These are phyloP conservation scores for Lamprotornis superbus DNA, from an alignment of 2,113 vertebrate genomes.

Conservation along the genomic window DNA sequence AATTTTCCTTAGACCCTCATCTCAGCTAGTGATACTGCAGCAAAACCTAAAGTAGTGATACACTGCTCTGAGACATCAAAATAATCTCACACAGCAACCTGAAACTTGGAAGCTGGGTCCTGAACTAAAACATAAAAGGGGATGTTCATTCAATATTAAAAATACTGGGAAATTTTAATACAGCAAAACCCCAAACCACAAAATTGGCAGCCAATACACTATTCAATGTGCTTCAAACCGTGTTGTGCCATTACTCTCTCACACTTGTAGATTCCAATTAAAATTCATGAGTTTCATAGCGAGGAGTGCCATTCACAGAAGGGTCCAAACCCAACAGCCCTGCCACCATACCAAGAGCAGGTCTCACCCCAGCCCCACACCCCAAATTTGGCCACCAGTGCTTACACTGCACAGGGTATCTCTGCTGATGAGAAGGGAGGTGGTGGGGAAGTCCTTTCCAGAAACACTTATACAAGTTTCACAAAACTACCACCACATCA, in stretches of 20 bases:
- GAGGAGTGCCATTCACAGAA: not conserved
- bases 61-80: not conserved
- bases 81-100: not conserved
- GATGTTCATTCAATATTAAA: not conserved
- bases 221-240: not conserved
- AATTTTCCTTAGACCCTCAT: not conserved
- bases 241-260: not conserved
- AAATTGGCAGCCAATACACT: not conserved
- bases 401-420: fast-evolving
- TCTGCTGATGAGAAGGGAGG: not conserved
- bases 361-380: not conserved
- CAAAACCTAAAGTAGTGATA: not conserved
- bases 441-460: not conserved
- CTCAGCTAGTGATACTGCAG: not conserved
- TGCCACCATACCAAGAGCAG: not conserved
- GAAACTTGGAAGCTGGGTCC: not conserved
- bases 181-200: constrained; percentile 24
- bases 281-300: not conserved
- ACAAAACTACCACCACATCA: not conserved
- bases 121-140: not conserved
- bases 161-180: constrained; percentile 11
- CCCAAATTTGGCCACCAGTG: not conserved
- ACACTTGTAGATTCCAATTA: not conserved
- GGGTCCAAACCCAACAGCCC: not conserved
- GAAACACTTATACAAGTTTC: not conserved